Evolutionary conservation across 2,888 invertebrate species (phyloP), one percentile per base, ranked within the genome.

Genomic region (Hanleya hanleyi): DNA sequence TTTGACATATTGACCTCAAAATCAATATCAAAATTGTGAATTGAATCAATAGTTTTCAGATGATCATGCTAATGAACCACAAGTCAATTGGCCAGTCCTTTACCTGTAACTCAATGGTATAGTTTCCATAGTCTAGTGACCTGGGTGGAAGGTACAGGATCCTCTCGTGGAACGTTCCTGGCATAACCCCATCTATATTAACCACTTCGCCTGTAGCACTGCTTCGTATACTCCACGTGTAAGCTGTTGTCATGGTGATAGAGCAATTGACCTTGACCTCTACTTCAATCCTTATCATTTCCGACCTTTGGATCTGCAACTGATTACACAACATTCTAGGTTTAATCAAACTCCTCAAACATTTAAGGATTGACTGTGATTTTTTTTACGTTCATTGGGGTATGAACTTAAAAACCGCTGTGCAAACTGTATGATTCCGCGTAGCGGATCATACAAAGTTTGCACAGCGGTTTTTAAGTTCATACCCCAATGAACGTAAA

Each of bases 31-130:
- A 41, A 41, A n/a, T 15, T 41, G n/a, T 41, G 47, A 15, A 15
- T 41, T 15, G n/a, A 41, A 15, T 41, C n/a, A 41, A 41, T 41
- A 41, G 47, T 41, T 41, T 41, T 41, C 47, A 41, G 47, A 41
- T 41, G n/a, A n/a, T n/a, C n/a, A n/a, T n/a, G n/a, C n/a, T n/a
- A n/a, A 18, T 47, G 32, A 35, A 64, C 12, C 18, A 15, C 12
- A 38, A 5, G n/a, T 12, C 47, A n/a, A n/a, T 32, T 18, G n/a
- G 33, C 29, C 47, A 41, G 9, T 6, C 26, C 70, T 80, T 75
- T 74, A 89, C 89, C 80, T 74, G 81, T n/a, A 90, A 74, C 26
- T 79, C 47, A 0, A 88, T 74, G 4, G 69, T 74, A 73, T 89
- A 88, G 26, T 75, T 77, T 26, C 90, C 89, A 69, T 78, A 77